phyloP scores from a whole-genome alignment of 2,797 vertebrate genomes.

The Nyctalus aviator region DNA sequence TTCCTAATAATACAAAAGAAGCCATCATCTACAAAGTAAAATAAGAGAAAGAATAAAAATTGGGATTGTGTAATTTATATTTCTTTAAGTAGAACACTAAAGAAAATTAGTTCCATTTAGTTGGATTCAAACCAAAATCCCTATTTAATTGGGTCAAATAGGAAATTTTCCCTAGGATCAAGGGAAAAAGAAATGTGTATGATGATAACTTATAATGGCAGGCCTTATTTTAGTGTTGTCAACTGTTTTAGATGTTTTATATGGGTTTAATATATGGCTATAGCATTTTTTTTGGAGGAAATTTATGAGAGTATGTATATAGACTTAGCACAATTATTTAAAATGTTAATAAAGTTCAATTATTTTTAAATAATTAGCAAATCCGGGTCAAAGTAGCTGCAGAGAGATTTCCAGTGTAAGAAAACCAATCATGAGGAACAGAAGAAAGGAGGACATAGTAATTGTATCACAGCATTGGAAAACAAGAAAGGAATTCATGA shows the following conservation, averaged over 20 bases:
- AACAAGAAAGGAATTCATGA: background rate
- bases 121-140: background rate
- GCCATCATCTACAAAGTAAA: slow-evolving; percentile 32
- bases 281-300: background rate
- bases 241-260: background rate
- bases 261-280: background rate
- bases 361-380: background rate
- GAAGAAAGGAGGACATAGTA: background rate
- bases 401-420: background rate
- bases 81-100: slow-evolving; percentile 6
- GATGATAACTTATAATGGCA: background rate
- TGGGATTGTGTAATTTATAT: background rate
- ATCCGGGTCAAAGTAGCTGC: background rate
- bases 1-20: slow-evolving; percentile 7
- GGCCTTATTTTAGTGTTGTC: background rate
- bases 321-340: background rate
- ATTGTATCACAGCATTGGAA: background rate
- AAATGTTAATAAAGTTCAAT: slow-evolving; percentile 22
- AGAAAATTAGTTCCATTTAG: slow-evolving; percentile 4
- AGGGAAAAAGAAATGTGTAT: background rate
- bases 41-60: background rate
- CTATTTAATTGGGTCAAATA: background rate
- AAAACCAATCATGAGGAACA: background rate
- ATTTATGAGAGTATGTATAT: background rate
- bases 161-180: background rate